Conservation (phyloP, 2,888 invertebrate genomes). For the Priocnemis perturbator region DNA sequence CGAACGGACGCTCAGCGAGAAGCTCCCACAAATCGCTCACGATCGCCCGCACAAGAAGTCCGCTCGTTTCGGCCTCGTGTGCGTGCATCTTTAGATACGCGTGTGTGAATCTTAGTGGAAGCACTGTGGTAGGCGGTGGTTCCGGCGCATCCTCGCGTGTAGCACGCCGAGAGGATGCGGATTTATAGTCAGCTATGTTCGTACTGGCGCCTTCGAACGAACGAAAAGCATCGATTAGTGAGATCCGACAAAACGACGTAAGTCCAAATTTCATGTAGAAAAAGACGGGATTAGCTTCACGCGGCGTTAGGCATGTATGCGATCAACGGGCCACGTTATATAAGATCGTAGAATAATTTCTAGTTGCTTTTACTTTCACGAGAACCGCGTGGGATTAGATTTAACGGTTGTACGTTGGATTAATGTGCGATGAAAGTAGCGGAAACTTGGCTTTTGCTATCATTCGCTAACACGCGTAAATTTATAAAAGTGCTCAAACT, state of each 20-base stretch:
- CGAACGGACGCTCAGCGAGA: slow-evolving; percentile 19
- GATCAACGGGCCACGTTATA: too few species aligned
- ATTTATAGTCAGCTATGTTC: slow-evolving; percentile 53
- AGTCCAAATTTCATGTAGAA: too few species aligned
- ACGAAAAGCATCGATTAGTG: too few species aligned
- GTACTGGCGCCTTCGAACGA: slow-evolving; percentile 23
- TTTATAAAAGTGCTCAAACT: too few species aligned
- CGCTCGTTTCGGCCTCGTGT: slow-evolving; percentile 25
- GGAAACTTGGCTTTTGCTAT: background rate
- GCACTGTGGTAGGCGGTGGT: slow-evolving; percentile 42
- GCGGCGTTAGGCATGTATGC: too few species aligned
- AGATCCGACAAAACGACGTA: too few species aligned
- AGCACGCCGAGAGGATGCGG: slow-evolving; percentile 45
- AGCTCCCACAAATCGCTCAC: slow-evolving; percentile 39
- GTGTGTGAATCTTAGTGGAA: slow-evolving; percentile 21
- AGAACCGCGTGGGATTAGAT: too few species aligned
- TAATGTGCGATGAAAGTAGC: too few species aligned
- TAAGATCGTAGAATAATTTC: too few species aligned
- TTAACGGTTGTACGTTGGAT: too few species aligned
- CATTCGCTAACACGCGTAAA: background rate
- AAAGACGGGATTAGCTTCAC: too few species aligned
- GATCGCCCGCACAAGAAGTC: slow-evolving; percentile 44
- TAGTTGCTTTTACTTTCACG: too few species aligned
- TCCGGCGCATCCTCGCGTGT: slow-evolving; percentile 39
- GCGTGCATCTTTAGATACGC: slow-evolving; percentile 1